phyloP scores from a whole-genome alignment of 2,888 invertebrate species.

The Steromphala cineraria region DNA sequence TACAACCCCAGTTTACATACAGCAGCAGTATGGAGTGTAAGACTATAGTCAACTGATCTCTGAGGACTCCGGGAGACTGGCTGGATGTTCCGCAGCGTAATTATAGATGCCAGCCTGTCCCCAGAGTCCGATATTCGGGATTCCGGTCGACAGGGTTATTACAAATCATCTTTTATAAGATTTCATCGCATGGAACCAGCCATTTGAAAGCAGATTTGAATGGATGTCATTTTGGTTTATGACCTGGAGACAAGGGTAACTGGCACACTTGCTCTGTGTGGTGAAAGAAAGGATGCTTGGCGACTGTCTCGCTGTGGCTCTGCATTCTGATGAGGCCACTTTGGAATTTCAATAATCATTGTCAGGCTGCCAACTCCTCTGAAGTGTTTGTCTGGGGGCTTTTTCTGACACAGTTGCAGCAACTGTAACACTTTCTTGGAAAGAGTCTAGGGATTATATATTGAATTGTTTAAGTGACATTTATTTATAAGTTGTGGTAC shows the following conservation, averaged over 20 bases:
- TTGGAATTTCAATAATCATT: too few species aligned
- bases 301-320: too few species aligned
- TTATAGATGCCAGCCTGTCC: not conserved
- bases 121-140: not conserved
- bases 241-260: not conserved
- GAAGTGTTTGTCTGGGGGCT: too few species aligned
- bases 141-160: not conserved
- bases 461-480: too few species aligned
- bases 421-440: too few species aligned
- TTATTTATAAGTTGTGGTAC: too few species aligned
- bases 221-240: conserved; percentile 5
- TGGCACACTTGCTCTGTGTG: too few species aligned
- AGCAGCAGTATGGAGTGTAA: not conserved
- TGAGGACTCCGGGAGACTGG: not conserved
- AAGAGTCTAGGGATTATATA: too few species aligned
- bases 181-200: not conserved
- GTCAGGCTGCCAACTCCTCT: too few species aligned
- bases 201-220: not conserved
- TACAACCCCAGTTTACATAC: not conserved
- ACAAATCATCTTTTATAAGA: conserved; percentile 6
- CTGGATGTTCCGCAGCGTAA: not conserved
- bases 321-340: too few species aligned
- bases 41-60: not conserved
- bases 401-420: too few species aligned
- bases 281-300: too few species aligned